phyloP scores from a whole-genome alignment of 2,113 vertebrate genomes.

The Ailuropoda melanoleuca region DNA sequence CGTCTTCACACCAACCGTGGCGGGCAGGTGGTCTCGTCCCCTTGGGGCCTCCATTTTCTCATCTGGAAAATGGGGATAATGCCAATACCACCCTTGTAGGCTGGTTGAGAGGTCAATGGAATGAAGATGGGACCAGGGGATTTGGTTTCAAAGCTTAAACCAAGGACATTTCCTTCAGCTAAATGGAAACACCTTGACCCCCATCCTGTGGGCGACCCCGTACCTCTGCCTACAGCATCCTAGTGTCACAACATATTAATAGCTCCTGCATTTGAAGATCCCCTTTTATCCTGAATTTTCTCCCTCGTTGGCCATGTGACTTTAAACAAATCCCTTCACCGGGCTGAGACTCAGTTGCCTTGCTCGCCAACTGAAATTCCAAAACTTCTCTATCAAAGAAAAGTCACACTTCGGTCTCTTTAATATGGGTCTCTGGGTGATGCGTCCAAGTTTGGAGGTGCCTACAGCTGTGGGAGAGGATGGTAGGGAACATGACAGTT shows the following conservation, averaged over 20 bases:
- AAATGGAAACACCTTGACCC: neutral
- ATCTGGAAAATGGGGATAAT: neutral
- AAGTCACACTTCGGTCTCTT: neutral
- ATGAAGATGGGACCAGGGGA: neutral
- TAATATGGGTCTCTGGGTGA: neutral
- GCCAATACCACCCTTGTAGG: neutral
- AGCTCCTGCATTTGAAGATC: neutral
- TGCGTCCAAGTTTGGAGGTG: neutral
- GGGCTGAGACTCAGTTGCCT: neutral
- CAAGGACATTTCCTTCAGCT: neutral
- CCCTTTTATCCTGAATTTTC: neutral
- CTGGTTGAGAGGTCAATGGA: neutral
- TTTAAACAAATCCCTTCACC: neutral
- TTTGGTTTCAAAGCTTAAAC: neutral
- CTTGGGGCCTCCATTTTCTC: neutral
- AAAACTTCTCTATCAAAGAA: neutral
- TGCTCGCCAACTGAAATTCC: neutral
- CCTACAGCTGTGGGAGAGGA: neutral
- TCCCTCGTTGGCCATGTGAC: neutral
- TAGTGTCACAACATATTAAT: neutral
- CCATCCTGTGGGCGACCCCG: no score
- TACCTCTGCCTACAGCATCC: neutral
- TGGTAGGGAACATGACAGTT: neutral
- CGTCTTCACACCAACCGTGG: neutral
- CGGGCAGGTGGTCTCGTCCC: neutral